Base-by-base conservation (phyloP, 2,113 vertebrate genomes). In the Oncorhynchus keta region DNA sequence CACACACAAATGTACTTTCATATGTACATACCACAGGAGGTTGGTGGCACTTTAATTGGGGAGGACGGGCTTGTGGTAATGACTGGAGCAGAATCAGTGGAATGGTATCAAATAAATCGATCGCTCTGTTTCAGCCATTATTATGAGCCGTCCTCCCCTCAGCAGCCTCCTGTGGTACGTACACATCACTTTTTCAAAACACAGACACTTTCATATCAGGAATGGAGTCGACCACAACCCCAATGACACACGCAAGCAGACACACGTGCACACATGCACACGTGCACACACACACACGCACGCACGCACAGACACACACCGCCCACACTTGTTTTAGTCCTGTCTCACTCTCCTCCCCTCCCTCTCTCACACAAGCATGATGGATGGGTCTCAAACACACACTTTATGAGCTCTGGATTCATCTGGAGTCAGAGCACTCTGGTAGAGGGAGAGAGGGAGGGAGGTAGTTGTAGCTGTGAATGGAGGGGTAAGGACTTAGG, bases 381-480 rank as follows among this genome's bases (percentile, higher is more conserved):
- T 88, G 82, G 84, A 88, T 82, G 82, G 80, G 75, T 82, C 81
- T 86, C 84, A 84, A 81, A 81, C 83, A 74, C 81, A 81, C 79
- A 83, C 77, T 81, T 87, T 87, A 87, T 87, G 85, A 87, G 83
- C 76, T 83, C 77, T 67, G 85, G 81, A 83, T 87, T 87, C 83
- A 87, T 87, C 83, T 85, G 81, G 81, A 83, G 79, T 83, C 85
- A 84, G 72, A 87, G 77, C 81, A 83, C 79, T 75, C 74, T 78
- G 79, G 84, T 68, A 68, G 80, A 70, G 35, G 48, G 73, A 68
- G 35, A 32, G 32, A 49, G 13, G 57, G 62, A 35, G 35, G 35
- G 49, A 51, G 32, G 32, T 6, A 35, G 51, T 26, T 11, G 28
- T 28, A 74, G 59, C 59, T 62, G 59, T 62, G 59, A 62, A 62